These are phyloP conservation scores for Trissonchulus latispiculum DNA, from an alignment of 2,888 invertebrate genomes.

Conservation along the genomic window DNA sequence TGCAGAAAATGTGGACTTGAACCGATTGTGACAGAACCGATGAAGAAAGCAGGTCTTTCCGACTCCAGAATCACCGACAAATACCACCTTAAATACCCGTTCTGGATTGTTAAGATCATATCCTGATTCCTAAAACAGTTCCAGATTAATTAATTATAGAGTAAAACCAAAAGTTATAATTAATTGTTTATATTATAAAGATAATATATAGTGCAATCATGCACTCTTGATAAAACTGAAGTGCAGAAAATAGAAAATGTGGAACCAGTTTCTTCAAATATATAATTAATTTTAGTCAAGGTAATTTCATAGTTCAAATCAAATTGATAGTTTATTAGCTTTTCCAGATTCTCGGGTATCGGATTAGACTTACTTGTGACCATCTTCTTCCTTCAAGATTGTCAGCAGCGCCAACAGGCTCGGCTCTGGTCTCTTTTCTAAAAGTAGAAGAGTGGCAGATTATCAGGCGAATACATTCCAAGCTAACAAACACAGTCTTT, in stretches of 20 bases:
- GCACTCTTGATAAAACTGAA: no score
- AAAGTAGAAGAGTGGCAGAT: no score
- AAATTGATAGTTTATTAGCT: not conserved
- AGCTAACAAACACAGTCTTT: no score
- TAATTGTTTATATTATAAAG: not conserved
- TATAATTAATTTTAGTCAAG: not conserved
- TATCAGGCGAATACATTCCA: no score
- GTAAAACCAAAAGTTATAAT: not conserved
- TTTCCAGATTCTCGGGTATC: not conserved
- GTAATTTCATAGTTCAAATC: not conserved
- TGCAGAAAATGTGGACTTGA: slow-evolving; percentile 50
- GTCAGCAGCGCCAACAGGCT: no score
- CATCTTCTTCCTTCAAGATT: no score
- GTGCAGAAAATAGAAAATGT: no score
- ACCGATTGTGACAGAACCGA: slow-evolving; percentile 51
- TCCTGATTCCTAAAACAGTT: slow-evolving; percentile 9
- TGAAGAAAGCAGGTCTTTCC: slow-evolving; percentile 53
- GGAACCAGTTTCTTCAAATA: no score
- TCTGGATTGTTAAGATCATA: slow-evolving; percentile 37
- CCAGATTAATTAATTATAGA: not conserved
- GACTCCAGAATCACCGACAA: slow-evolving; percentile 53
- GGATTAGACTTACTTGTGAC: no score
- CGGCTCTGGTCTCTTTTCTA: no score
- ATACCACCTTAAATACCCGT: slow-evolving; percentile 52
- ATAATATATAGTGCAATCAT: no score